Evolutionary conservation across 2,888 invertebrate species (phyloP), one percentile per base, ranked within the genome.

Genomic region (Parnassius glacialis): DNA sequence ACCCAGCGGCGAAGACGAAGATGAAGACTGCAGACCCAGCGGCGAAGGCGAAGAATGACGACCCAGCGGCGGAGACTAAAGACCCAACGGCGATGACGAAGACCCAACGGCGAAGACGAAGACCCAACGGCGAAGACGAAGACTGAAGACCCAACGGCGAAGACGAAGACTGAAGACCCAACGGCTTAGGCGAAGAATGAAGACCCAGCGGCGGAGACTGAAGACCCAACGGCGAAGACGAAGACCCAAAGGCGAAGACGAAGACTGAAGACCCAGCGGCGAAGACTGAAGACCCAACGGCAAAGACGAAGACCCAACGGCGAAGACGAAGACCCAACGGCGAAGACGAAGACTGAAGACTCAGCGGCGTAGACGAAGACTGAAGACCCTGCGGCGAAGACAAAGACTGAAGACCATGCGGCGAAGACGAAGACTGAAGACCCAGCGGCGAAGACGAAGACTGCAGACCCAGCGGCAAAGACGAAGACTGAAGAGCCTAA

Each of bases 281-380:
- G 10, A 10, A 25, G 52, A 20, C 44, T 9, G 16, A 16, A 16
- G 16, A 16, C 16, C 16, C 16, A 16, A 1, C 16, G 16, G 16
- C 16, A 1, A 16, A 16, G 16, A 16, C 16, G 16, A 16, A 16
- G 16, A 16, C n/a, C n/a, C n/a, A n/a, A n/a, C n/a, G n/a, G n/a
- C n/a, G n/a, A n/a, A n/a, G n/a, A n/a, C n/a, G 48, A 55, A 64
- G 16, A 5, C 0, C 16, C 48, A 34, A 41, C 47, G 47, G 34
- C n/a, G 34, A 47, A 16, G 16, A 16, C 16, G 16, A 16, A 25
- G 47, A 47, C 50, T 44, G 63, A 61, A 57, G 43, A 10, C 11
- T 3, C 43, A 53, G 68, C 66, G 59, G 62, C 43, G 51, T 25
- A 11, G 52, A 56, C 64, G 54, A 58, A 43, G 47, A 54, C n/a